A percentile compares a stretch with the other conserved stretches of the same genome.
phyloP scores from a whole-genome alignment of 1,140 invertebrate species.

The Hermetia illucens region DNA sequence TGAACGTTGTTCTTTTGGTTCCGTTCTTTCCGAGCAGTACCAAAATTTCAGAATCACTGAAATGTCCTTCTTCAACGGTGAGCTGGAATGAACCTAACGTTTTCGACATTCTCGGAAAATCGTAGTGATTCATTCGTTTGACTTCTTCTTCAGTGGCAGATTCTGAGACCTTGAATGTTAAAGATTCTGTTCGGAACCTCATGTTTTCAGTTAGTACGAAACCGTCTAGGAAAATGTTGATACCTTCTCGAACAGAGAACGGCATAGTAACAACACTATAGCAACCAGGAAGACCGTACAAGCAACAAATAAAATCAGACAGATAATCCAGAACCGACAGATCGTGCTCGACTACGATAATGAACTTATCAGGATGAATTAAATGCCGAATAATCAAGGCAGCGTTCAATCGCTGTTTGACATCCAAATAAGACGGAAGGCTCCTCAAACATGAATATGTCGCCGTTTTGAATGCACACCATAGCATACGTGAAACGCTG shows the following conservation, averaged over 20 bases:
- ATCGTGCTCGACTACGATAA: slow-evolving; percentile 99
- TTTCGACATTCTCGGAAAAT: slow-evolving; percentile 82
- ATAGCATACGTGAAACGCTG: slow-evolving; percentile 97
- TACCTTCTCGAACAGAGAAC: slow-evolving; percentile 97
- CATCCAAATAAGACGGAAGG: slow-evolving; percentile 98
- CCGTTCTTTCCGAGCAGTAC: slow-evolving; percentile 98
- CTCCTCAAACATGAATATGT: slow-evolving; percentile 99
- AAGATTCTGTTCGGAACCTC: slow-evolving; percentile 89
- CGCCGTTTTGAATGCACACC: slow-evolving; percentile 96
- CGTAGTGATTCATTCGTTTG: slow-evolving; percentile 90
- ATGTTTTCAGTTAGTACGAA: slow-evolving; percentile 99
- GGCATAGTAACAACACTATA: slow-evolving; percentile 99
- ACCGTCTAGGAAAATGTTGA: slow-evolving; percentile 99
- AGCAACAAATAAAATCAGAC: slow-evolving; percentile 97
- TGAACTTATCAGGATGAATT: slow-evolving; percentile 76
- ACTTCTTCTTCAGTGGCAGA: slow-evolving; percentile 90
- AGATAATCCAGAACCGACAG: slow-evolving; percentile 97
- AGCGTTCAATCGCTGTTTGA: slow-evolving; percentile 94
- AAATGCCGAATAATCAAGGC: slow-evolving; percentile 84
- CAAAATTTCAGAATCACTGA: slow-evolving; percentile 98
- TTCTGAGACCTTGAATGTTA: slow-evolving; percentile 95
- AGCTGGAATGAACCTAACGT: slow-evolving; percentile 76
- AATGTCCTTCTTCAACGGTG: slow-evolving; percentile 75
- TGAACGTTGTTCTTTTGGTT: slow-evolving; percentile 99
- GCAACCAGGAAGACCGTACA: slow-evolving; percentile 96